Base-by-base conservation (phyloP, 2,113 vertebrate genomes). In the Aleadryas rufinucha region DNA sequence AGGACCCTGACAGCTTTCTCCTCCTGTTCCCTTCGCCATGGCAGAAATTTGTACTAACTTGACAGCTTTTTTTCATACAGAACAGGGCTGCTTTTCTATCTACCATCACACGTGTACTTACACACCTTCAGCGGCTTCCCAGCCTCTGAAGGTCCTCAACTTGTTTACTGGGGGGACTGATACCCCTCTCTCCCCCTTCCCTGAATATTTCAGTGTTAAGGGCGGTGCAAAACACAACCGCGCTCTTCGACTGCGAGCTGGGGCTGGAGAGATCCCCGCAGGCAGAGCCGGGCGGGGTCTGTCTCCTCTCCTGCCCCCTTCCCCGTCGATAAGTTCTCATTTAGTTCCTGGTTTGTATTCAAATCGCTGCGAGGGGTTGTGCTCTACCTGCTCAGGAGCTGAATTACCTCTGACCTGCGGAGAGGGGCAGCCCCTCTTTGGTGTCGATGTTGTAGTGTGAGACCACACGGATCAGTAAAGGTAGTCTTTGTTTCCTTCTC, bases 61-160 rank as follows among this genome's bases (percentile, higher is more conserved):
- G 88, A 97, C 86, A 92, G 80, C 88, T 94, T 97, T 92, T 90
- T 89, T 96, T 60, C 92, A 35, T 97, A 77, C 90, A 84, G 84
- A 97, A 97, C 93, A 97, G 86, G 82, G 89, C 94, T 97, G 95
- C 95, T 97, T 97, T 94, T 98, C 91, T 95, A 91, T 83, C 94
- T 94, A 30, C 97, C 96, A 96, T 97, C 95, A 97, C 93, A 89
- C 96, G 63, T 97, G 90, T 92, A 94, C 96, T 97, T 96, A 93
- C 80, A 59, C 82, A 84, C 94, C 96, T 89, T 89, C 77, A 22
- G 94, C 0, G 68, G 93, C 92, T 81, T 7, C 47, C 20, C 6
- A 54, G 78, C 91, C 68, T 19, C 92, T 78, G 92, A 47, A 69
- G 95, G 92, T 75, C 84, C 91, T 96, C 93, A 28, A 83, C 96